Conservation (phyloP, 2,113 vertebrate species). For the Hydropotes inermis region DNA sequence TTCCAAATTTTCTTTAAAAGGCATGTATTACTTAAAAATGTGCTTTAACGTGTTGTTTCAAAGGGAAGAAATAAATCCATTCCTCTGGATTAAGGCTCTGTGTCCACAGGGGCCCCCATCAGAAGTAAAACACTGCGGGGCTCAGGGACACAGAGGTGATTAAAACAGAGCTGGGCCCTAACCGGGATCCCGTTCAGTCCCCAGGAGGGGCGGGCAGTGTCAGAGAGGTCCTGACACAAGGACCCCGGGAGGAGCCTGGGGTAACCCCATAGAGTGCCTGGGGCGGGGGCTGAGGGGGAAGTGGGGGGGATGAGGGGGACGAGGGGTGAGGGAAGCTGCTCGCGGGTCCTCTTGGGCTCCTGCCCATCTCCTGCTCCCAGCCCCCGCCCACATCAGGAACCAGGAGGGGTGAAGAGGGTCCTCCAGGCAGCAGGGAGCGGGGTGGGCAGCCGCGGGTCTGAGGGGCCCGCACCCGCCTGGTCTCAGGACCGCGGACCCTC, state of each 20-base stretch:
- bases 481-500: background rate
- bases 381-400: background rate
- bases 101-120: background rate
- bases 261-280: background rate
- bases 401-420: rapidly evolving
- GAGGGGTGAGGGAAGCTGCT: no score
- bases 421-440: rapidly evolving
- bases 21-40: background rate
- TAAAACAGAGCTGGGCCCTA: background rate
- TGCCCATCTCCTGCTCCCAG: background rate
- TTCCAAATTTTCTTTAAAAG: background rate
- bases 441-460: no score
- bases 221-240: background rate
- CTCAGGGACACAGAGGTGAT: background rate
- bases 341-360: rapidly evolving
- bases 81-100: background rate
- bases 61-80: background rate
- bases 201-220: background rate
- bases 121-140: background rate
- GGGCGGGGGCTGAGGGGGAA: background rate
- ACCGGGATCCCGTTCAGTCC: background rate
- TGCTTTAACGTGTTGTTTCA: background rate
- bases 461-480: background rate
- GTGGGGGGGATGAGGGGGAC: rapidly evolving
- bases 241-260: background rate